Evolutionary conservation across 2,113 vertebrate species (phyloP).

Genomic region (Rhodinocichla rosea): DNA sequence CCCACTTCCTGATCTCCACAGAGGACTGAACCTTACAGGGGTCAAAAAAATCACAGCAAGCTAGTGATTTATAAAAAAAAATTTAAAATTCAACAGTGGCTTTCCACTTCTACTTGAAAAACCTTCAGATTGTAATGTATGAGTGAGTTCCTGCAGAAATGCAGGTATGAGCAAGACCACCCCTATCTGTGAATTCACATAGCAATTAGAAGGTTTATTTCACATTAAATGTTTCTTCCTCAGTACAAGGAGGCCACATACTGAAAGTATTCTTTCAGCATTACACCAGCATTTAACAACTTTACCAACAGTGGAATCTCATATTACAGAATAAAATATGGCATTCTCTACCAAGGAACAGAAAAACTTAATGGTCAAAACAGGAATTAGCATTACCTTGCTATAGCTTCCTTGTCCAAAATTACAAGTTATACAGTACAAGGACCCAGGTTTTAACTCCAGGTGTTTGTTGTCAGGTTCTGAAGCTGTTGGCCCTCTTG

Average conservation of each 20-base stretch:
- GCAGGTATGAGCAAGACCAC: neutral
- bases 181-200: neutral
- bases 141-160: neutral
- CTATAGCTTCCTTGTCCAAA: neutral
- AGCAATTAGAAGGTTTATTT: neutral
- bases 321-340: neutral
- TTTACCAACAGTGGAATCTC: neutral
- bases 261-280: neutral
- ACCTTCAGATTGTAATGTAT: neutral
- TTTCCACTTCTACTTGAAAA: neutral
- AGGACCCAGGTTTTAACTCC: neutral
- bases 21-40: neutral
- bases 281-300: neutral
- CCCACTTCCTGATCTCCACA: neutral
- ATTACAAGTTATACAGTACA: neutral
- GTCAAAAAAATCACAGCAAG: neutral
- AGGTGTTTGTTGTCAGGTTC: slow-evolving; percentile 64
- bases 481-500: slow-evolving; percentile 78
- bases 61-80: neutral
- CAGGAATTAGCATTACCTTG: neutral
- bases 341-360: neutral
- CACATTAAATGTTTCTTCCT: neutral
- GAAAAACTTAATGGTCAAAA: neutral
- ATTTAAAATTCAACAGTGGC: no score
- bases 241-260: neutral